Base-by-base conservation (phyloP, 2,888 invertebrate species). In the Eremobia ochroleuca region DNA sequence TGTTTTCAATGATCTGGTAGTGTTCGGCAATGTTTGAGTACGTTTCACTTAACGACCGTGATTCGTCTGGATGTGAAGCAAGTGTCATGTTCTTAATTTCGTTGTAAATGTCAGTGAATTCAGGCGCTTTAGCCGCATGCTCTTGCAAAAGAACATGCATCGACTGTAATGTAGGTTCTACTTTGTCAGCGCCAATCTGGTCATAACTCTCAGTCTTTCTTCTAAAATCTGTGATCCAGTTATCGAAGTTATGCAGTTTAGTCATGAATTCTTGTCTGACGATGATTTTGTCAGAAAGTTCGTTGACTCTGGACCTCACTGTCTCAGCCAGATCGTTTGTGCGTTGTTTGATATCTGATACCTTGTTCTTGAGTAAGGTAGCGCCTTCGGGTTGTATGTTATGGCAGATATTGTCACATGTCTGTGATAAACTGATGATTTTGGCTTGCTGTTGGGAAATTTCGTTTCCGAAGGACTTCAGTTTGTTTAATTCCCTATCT, bases 391-490 rank as follows among this genome's bases (percentile, higher is more conserved):
- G 97, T 59, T 98, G 98, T 70, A 99, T 96, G 83, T 97, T 97
- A 88, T 98, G 98, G 79, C 98, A 98, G 37, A 99, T 98, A 76
- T 98, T 97, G 92, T 99, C 99, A 83, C 98, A 98, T 66, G 97
- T 97, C 93, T 99, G 98, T 0, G 98, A 98, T 64, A 99, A 93
- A 1, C 98, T 97, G 61, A 98, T 98, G 65, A 99, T 95, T 92
- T 98, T 98, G 0, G 98, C 98, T 94, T 98, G 98, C 89, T 99
- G 98, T 91, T 98, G 98, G 0, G 98, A 98, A 85, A 99, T 98
- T 92, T 99, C 98, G 90, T 98, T 98, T 85, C 98, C 98, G 83
- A 98, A 98, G 1, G 98, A 98, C 92, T 98, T 98, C 0, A 98
- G 94, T 91, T 98, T 98, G 59, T 98, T 97, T 64, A 99, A 93